Conservation (phyloP, 2,888 invertebrate species). For the Cyaniris semiargus region DNA sequence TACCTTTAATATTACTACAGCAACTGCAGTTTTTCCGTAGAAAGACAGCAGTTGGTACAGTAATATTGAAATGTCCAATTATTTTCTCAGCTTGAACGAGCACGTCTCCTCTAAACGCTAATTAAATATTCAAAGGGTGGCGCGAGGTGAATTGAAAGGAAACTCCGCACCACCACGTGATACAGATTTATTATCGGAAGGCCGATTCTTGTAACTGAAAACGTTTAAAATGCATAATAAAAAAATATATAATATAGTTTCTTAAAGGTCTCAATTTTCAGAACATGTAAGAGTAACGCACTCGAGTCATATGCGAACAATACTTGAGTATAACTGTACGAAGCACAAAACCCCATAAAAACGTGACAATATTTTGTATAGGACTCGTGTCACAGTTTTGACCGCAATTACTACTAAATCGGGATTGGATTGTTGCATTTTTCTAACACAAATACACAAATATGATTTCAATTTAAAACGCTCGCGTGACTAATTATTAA, state of each 20-base stretch:
- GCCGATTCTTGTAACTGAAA: not conserved
- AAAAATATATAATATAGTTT: no score
- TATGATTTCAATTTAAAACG: conserved; percentile 2
- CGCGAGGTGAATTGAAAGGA: not conserved
- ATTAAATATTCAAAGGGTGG: conserved; percentile 8
- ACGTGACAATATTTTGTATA: not conserved
- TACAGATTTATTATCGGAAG: not conserved
- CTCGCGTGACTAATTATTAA: conserved; percentile 17
- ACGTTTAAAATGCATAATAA: not conserved
- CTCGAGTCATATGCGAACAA: not conserved
- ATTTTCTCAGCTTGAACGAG: conserved; percentile 1
- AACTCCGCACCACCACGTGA: not conserved
- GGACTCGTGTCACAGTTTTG: not conserved
- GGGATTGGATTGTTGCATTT: not conserved
- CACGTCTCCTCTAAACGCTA: conserved; percentile 12
- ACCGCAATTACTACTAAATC: not conserved
- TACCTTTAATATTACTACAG: not conserved
- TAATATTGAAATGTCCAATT: conserved; percentile 13
- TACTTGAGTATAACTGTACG: not conserved
- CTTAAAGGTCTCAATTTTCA: not conserved
- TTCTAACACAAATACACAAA: not conserved
- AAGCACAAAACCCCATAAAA: not conserved
- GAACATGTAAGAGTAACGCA: not conserved
- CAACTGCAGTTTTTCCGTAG: not conserved
- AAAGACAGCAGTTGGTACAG: not conserved